These are phyloP conservation scores for Parthenolecanium corni DNA, from an alignment of 2,888 invertebrate species.

Conservation along the genomic window DNA sequence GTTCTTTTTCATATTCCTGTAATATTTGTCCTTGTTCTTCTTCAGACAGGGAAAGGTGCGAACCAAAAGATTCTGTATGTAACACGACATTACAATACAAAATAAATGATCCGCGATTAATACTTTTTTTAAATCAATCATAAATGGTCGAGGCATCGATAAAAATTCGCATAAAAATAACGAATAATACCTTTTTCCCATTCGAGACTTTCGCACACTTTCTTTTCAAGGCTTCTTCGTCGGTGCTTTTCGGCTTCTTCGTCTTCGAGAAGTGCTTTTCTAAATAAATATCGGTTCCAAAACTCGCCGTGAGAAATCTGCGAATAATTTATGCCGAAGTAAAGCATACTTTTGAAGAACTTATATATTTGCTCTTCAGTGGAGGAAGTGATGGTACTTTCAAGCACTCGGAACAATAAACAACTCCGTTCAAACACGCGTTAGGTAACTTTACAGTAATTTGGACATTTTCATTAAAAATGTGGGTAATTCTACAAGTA, in stretches of 20 bases:
- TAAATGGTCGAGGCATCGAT: too few species aligned
- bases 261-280: conserved; percentile 63
- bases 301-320: conserved; percentile 60
- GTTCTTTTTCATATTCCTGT: conserved; percentile 57
- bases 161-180: conserved; percentile 31
- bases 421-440: too few species aligned
- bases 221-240: conserved; percentile 41
- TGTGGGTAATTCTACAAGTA: too few species aligned
- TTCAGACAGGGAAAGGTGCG: conserved; percentile 44
- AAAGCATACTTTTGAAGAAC: too few species aligned
- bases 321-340: conserved; percentile 18
- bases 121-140: neutral
- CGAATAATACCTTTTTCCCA: conserved; percentile 42
- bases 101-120: conserved; percentile 46
- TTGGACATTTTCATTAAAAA: too few species aligned
- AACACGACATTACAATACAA: neutral
- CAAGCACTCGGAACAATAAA: too few species aligned
- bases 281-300: conserved; percentile 74
- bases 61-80: conserved; percentile 7
- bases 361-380: too few species aligned
- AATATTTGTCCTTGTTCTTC: conserved; percentile 56
- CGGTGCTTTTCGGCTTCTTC: conserved; percentile 55
- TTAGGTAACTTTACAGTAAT: too few species aligned
- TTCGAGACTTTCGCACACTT: conserved; percentile 40
- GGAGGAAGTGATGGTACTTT: too few species aligned